A percentile compares a stretch with the other conserved stretches of the same genome.
These are phyloP conservation scores for Biston stratarius DNA, from an alignment of 2,888 invertebrate species.

Conservation along the genomic window DNA sequence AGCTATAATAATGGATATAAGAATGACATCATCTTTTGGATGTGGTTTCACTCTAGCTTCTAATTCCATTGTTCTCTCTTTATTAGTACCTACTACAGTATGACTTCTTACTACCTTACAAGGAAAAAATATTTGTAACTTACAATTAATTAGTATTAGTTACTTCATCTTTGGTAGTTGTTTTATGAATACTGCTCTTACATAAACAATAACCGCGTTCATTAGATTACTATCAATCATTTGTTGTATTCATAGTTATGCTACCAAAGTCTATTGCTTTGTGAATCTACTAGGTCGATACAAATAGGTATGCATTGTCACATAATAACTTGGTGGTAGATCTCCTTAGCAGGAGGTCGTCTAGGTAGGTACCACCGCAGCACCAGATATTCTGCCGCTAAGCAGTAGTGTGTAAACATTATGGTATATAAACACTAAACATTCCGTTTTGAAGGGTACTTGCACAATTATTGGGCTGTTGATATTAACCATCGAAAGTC, in stretches of 20 bases:
- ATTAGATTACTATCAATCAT: neutral
- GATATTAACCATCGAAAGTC: no score
- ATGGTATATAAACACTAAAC: no score
- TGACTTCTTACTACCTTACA: neutral
- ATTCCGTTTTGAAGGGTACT: no score
- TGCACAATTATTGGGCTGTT: no score
- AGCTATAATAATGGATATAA: neutral
- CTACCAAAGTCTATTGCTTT: constrained; percentile 2
- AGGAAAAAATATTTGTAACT: neutral
- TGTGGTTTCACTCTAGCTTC: constrained; percentile 48
- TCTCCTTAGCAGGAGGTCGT: no score
- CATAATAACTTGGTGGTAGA: no score
- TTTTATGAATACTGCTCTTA: constrained; percentile 5
- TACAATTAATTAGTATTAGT: neutral
- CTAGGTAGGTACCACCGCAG: no score
- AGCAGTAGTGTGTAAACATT: no score
- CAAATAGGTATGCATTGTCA: no score
- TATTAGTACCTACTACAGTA: neutral
- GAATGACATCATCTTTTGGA: constrained; percentile 47
- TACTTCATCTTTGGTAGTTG: constrained; percentile 2
- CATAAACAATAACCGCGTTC: constrained; percentile 4
- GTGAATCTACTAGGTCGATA: neutral
- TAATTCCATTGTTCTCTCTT: constrained; percentile 48
- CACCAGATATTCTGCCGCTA: no score
- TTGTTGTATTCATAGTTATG: neutral